These are phyloP conservation scores for Cheiracanthium punctorium DNA, from an alignment of 2,888 invertebrate species.

Conservation along the genomic window DNA sequence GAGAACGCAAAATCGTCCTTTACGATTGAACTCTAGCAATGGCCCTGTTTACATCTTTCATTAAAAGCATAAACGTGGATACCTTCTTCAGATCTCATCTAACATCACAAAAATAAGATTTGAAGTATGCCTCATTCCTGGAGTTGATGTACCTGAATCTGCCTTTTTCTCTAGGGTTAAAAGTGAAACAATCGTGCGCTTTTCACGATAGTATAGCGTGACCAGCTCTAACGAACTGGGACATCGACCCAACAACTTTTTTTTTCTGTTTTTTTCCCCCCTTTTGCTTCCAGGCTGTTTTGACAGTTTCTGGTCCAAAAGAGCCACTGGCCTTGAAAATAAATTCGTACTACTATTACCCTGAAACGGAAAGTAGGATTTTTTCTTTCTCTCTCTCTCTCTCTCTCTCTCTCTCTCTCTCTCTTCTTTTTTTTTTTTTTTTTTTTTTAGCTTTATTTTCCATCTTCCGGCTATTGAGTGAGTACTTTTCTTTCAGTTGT, in stretches of 20 bases:
- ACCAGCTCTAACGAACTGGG: constrained; percentile 32
- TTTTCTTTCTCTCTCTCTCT: constrained; percentile 3
- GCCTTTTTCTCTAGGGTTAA: neutral
- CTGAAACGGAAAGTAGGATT: constrained; percentile 30
- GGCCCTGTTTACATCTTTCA: too few species aligned
- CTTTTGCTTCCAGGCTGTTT: neutral
- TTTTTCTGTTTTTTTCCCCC: neutral
- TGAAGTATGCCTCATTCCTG: too few species aligned
- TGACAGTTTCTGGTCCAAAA: constrained; percentile 13
- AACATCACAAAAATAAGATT: too few species aligned
- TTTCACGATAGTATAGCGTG: neutral
- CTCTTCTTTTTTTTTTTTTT: neutral
- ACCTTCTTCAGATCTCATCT: too few species aligned
- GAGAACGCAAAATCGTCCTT: too few species aligned
- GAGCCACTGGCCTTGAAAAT: constrained; percentile 54
- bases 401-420: neutral
- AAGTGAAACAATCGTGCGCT: neutral
- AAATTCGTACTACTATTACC: constrained; percentile 23
- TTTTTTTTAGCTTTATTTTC: neutral
- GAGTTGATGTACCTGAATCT: neutral
- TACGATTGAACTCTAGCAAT: too few species aligned
- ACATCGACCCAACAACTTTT: constrained; percentile 2
- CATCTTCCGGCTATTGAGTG: too few species aligned
- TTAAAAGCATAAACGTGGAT: too few species aligned
- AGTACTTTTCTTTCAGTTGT: too few species aligned